Evolutionary conservation across 2,797 vertebrate genomes (phyloP).

Genomic region (Todus mexicanus): DNA sequence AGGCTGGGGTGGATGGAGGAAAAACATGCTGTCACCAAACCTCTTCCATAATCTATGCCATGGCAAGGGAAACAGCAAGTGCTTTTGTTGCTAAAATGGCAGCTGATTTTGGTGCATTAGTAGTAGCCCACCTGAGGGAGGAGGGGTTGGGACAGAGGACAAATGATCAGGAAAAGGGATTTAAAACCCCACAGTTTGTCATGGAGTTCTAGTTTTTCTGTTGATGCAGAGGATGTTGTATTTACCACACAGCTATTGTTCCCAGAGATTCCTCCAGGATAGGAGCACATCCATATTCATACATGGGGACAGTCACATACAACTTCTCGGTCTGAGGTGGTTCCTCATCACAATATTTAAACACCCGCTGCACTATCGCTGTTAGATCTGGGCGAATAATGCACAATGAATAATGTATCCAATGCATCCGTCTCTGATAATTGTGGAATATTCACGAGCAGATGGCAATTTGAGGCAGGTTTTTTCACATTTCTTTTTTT

Average conservation of each 20-base stretch:
- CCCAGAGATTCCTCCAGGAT: slow-evolving; percentile 8
- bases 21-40: background rate
- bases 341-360: background rate
- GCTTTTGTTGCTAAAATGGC: background rate
- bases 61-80: background rate
- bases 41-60: background rate
- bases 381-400: slow-evolving; percentile 36
- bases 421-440: slow-evolving; percentile 13
- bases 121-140: background rate
- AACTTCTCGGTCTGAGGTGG: background rate
- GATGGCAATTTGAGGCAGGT: slow-evolving; percentile 46
- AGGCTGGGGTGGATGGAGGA: background rate
- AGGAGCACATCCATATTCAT: background rate
- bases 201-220: background rate
- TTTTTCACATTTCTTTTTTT: slow-evolving; percentile 32
- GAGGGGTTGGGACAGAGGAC: background rate
- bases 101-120: background rate
- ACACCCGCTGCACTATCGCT: background rate
- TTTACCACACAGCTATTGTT: background rate
- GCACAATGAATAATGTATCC: slow-evolving; percentile 59
- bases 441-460: slow-evolving; percentile 59
- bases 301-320: background rate
- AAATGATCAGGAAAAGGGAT: background rate
- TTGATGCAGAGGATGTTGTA: background rate
- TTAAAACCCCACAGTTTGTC: background rate